These are phyloP conservation scores for Atherinosoma microstoma DNA, from an alignment of 2,797 vertebrate species.

Conservation along the genomic window DNA sequence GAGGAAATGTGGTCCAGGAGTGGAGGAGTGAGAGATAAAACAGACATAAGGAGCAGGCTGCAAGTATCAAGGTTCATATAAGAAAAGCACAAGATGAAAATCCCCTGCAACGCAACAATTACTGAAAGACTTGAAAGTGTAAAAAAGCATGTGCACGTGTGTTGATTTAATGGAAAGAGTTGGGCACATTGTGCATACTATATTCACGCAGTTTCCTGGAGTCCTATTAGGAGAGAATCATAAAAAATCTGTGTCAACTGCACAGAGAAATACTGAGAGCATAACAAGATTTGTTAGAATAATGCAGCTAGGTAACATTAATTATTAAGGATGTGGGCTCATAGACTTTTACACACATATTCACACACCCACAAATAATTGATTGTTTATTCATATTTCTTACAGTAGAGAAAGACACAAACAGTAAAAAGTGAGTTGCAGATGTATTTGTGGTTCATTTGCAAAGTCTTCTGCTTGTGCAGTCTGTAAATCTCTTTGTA, in stretches of 20 bases:
- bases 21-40: conserved; percentile 24
- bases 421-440: conserved; percentile 2
- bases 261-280: conserved; percentile 41
- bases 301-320: conserved; percentile 49
- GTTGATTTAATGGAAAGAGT: neutral
- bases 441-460: neutral
- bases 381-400: conserved; percentile 36
- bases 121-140: conserved; percentile 37
- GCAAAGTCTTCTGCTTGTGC: neutral
- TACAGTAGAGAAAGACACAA: conserved; percentile 6
- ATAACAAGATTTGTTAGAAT: conserved; percentile 54
- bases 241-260: conserved; percentile 49
- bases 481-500: conserved; percentile 24
- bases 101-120: conserved; percentile 26
- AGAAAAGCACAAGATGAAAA: conserved; percentile 5
- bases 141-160: conserved; percentile 28
- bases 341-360: conserved; percentile 16
- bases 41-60: conserved; percentile 23
- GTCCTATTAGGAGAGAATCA: conserved; percentile 65
- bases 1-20: conserved; percentile 25
- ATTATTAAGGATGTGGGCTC: conserved; percentile 43
- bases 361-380: neutral
- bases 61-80: conserved; percentile 19
- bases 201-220: conserved; percentile 42
- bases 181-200: conserved; percentile 1